phyloP scores from a whole-genome alignment of 1,140 invertebrate genomes.

The Pteromalus puparum region DNA sequence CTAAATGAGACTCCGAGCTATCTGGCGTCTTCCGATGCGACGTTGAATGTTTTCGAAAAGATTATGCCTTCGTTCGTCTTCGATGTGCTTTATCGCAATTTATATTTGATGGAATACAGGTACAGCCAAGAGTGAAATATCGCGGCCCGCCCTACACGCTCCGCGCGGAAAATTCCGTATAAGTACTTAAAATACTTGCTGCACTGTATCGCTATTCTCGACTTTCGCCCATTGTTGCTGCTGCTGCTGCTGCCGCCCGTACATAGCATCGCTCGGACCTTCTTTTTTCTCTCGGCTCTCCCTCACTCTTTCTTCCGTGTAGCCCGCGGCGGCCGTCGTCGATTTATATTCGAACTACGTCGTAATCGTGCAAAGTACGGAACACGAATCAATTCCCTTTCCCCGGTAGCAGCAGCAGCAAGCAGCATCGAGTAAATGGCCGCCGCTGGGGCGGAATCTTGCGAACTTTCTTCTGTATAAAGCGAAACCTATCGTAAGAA shows the following conservation, averaged over 20 bases:
- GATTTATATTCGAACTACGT: slow-evolving; percentile 64
- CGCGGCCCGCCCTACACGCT: not conserved
- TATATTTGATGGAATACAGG: no score
- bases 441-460: slow-evolving; percentile 14
- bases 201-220: not conserved
- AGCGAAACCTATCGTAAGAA: slow-evolving; percentile 66
- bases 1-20: no score
- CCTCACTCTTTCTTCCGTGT: slow-evolving; percentile 43
- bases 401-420: slow-evolving; percentile 24
- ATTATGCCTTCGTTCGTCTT: no score
- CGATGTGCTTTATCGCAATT: no score
- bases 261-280: not conserved
- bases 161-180: not conserved
- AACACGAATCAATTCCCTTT: slow-evolving; percentile 63
- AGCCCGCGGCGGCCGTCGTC: slow-evolving; percentile 41
- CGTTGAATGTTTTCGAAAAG: no score
- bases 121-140: not conserved
- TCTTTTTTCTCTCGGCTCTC: slow-evolving; percentile 19
- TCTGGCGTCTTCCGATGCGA: no score
- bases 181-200: slow-evolving; percentile 20
- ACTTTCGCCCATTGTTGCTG: not conserved
- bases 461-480: not conserved
- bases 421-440: slow-evolving; percentile 37
- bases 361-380: slow-evolving; percentile 62
- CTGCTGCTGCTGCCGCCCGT: not conserved